phyloP scores from a whole-genome alignment of 2,113 vertebrate genomes.

The rat (Rattus norvegicus) region GRCr8 NC_086031.1:24675501-24676000 shows the following conservation, averaged over 20 bases:
- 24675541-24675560: neutral
- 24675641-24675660: neutral
- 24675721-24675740: neutral
- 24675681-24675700: constrained; percentile 34
- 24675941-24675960: neutral
- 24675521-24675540: neutral
- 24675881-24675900: neutral
- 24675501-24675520: rapidly evolving
- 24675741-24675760: neutral
- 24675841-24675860: neutral
- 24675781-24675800: neutral
- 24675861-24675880: neutral
- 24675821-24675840: neutral
- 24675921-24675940: neutral
- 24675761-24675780: neutral
- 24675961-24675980: neutral
- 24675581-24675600: neutral
- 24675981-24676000: neutral
- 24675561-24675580: neutral
- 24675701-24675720: constrained; percentile 31
- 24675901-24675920: neutral
- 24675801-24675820: constrained; percentile 23
- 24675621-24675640: constrained; percentile 15
- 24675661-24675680: constrained; percentile 24
- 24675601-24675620: constrained; percentile 49